Conservation (phyloP, 92 coral and sea anemone genomes). For the Paragorgia papillata region DNA sequence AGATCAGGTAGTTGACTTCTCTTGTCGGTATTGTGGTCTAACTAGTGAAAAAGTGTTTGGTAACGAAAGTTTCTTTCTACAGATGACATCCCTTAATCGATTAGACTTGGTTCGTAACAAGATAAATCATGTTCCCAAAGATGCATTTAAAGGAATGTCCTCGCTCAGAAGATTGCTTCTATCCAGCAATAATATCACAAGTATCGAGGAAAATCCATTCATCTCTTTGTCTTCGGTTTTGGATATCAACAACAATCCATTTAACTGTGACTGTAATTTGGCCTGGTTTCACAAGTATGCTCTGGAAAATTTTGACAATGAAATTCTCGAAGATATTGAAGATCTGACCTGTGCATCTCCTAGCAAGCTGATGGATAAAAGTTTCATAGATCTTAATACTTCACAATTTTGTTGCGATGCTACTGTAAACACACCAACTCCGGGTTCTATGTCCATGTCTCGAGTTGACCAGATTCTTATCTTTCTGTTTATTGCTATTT, state of each 20-base stretch:
- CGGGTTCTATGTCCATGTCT: neutral
- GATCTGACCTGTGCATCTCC: conserved; percentile 5
- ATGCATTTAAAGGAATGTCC: conserved; percentile 6
- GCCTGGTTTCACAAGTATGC: conserved; percentile 25
- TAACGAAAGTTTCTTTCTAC: conserved; percentile 1
- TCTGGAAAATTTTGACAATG: neutral
- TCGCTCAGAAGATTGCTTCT: neutral
- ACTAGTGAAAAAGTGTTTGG: conserved; percentile 20
- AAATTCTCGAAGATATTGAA: neutral
- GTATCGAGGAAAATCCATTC: conserved; percentile 33
- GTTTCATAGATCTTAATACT: neutral
- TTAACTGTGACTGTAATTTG: conserved; percentile 18
- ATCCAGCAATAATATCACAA: conserved; percentile 14
- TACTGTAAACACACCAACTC: neutral
- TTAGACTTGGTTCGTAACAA: conserved; percentile 11
- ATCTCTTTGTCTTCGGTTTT: no score
- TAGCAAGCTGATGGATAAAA: neutral
- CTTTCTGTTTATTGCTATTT: no score
- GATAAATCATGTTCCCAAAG: conserved; percentile 19
- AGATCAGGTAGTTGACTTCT: neutral
- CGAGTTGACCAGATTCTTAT: no score
- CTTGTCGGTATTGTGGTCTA: conserved; percentile 6
- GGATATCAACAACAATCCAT: conserved; percentile 3
- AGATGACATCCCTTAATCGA: neutral
- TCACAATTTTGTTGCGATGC: conserved; percentile 20